Evolutionary conservation across 2,888 invertebrate genomes (phyloP), one percentile per base, ranked within the genome.

Genomic region (Saturnia pavonia): DNA sequence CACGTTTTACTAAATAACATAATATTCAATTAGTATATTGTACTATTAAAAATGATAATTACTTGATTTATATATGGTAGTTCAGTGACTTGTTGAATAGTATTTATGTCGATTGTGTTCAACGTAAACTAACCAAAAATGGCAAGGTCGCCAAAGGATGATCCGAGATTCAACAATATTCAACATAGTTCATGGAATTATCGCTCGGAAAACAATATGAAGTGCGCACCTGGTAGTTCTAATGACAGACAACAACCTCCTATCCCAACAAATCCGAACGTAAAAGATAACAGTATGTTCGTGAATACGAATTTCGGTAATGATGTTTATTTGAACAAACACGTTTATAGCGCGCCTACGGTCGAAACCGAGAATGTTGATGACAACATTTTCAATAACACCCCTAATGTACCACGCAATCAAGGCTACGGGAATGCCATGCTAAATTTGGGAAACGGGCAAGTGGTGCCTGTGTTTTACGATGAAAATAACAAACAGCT

Each of bases 81-180:
- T 78, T 80, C 75, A 70, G 76, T 73, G 75, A 78, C 77, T 74
- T 75, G 72, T 70, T 70, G 75, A 79, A 75, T 74, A 78, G 75
- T 80, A 73, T 83, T 77, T 73, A 83, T 85, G 83, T 78, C 82
- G 74, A 74, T 79, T 82, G 82, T 83, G 82, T 78, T 80, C 74
- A 78, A 76, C 80, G 74, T 82, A 81, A 83, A 81, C 79, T 87
- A 86, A 87, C 88, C 88, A 89, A 89, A 90, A 86, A 94, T 94
- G 94, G 92, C 93, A 91, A 94, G 94, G 91, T 92, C 92, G 91
- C 90, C 90, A 78, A 90, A 91, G 80, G 94, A 94, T 88, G 92
- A 93, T 86, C 88, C 91, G 76, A 87, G 89, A 83, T 93, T 88
- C 87, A 90, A 85, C 80, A 92, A 94, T 82, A 82, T 90, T 79